Percentiles rank a stretch among this genome's conserved stretches.
Conservation (phyloP, 2,797 vertebrate genomes). For the Cynodonichthys magdalenae region DNA sequence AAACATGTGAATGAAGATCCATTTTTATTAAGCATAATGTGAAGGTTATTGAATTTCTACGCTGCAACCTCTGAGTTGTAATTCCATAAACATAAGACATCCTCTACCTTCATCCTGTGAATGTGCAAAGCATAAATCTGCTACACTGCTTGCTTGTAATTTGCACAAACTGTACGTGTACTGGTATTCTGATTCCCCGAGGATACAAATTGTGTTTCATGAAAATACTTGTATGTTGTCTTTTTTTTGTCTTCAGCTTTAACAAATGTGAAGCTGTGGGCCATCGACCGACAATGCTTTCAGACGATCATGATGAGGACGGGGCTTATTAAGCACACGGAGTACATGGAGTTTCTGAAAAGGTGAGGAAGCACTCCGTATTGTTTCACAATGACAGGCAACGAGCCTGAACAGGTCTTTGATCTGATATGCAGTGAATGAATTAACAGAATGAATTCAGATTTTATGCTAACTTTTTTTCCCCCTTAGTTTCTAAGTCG, state of each 20-base stretch:
- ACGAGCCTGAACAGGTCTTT: slow-evolving; percentile 38
- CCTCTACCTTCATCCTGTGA: not conserved
- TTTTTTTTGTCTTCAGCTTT: slow-evolving; percentile 63
- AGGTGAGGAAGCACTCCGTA: slow-evolving; percentile 65
- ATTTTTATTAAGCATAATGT: not conserved
- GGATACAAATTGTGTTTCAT: slow-evolving; percentile 16
- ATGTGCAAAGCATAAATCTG: slow-evolving; percentile 14
- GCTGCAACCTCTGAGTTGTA: not conserved
- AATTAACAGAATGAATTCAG: slow-evolving; percentile 54
- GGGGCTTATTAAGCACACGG: slow-evolving; percentile 82
- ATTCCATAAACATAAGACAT: not conserved
- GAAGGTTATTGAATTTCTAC: slow-evolving; percentile 14
- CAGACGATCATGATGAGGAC: slow-evolving; percentile 87
- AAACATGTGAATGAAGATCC: slow-evolving; percentile 17
- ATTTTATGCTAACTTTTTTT: slow-evolving; percentile 18
- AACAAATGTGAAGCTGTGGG: slow-evolving; percentile 83
- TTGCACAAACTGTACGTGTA: slow-evolving; percentile 2
- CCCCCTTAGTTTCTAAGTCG: slow-evolving; percentile 8
- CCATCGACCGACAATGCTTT: slow-evolving; percentile 84
- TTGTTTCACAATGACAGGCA: slow-evolving; percentile 19
- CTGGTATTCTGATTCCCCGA: slow-evolving; percentile 26
- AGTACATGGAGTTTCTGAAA: slow-evolving; percentile 84
- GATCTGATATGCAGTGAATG: slow-evolving; percentile 57
- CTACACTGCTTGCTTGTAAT: slow-evolving; percentile 2
- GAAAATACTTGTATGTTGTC: slow-evolving; percentile 34